Conservation (phyloP, 1,140 invertebrate genomes). For the Zelostemma sp. region DNA sequence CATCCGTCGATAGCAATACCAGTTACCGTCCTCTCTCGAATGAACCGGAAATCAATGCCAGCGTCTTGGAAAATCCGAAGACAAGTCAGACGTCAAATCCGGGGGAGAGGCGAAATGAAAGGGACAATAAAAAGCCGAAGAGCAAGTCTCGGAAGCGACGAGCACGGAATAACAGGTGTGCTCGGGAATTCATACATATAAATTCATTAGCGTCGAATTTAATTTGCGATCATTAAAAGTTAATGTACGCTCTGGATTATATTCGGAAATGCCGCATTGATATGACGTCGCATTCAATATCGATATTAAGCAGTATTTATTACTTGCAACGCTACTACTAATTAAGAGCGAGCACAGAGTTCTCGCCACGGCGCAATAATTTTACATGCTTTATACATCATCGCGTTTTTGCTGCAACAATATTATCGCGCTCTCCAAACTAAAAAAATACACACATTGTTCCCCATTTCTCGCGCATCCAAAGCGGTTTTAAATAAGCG, state of each 20-base stretch:
- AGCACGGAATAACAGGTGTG: constrained; percentile 64
- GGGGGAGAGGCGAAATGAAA: constrained; percentile 48
- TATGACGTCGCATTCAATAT: constrained; percentile 33
- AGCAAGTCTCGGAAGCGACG: constrained; percentile 57
- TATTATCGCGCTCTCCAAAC: background rate
- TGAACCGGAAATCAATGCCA: constrained; percentile 47
- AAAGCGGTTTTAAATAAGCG: background rate
- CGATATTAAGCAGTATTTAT: constrained; percentile 41
- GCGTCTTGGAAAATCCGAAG: constrained; percentile 46
- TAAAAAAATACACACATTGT: background rate
- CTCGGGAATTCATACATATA: constrained; percentile 2
- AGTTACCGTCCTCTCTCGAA: constrained; percentile 50
- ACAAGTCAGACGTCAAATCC: constrained; percentile 39
- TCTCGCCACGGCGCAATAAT: constrained; percentile 31
- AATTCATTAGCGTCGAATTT: constrained; percentile 14
- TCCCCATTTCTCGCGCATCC: background rate
- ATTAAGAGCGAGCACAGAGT: constrained; percentile 35
- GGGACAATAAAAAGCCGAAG: constrained; percentile 28
- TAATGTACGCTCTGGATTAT: constrained; percentile 27
- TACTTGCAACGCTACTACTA: constrained; percentile 35
- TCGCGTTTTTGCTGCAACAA: background rate
- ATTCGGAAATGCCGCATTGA: constrained; percentile 23
- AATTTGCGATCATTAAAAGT: constrained; percentile 31
- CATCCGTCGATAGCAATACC: constrained; percentile 51
- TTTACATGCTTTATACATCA: constrained; percentile 39